Conservation (phyloP, 2,113 vertebrate genomes). For the Labrus mixtus region DNA sequence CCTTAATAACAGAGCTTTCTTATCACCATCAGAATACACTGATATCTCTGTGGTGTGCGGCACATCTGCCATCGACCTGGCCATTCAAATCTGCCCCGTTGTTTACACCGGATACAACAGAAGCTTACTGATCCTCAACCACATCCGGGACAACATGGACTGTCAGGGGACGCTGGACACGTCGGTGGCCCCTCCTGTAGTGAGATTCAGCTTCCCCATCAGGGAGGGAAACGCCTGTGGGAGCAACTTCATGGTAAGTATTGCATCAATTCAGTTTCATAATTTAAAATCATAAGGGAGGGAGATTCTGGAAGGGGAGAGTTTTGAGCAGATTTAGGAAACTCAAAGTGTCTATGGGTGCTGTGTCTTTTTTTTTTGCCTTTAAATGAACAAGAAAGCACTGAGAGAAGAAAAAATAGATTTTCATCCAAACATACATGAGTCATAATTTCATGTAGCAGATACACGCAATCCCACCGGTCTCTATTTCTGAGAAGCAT, state of each 20-base stretch:
- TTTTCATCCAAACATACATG: slow-evolving; percentile 5
- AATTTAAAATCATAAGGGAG: neutral
- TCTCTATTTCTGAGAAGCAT: slow-evolving; percentile 13
- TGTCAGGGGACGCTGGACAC: slow-evolving; percentile 73
- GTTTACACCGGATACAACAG: slow-evolving; percentile 80
- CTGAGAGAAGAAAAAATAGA: neutral
- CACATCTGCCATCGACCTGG: slow-evolving; percentile 73
- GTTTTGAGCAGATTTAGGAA: slow-evolving; percentile 24
- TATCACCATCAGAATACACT: slow-evolving; percentile 69
- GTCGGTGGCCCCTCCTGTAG: slow-evolving; percentile 63
- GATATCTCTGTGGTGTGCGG: slow-evolving; percentile 79
- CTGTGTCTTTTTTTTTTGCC: neutral
- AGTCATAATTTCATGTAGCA: slow-evolving; percentile 22
- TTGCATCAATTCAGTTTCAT: neutral
- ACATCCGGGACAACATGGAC: slow-evolving; percentile 19
- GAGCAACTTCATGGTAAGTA: slow-evolving; percentile 76
- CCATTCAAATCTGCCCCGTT: slow-evolving; percentile 78
- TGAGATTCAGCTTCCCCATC: slow-evolving; percentile 79
- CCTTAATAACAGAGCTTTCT: neutral
- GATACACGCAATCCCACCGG: neutral
- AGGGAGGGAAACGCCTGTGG: slow-evolving; percentile 74
- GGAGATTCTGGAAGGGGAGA: neutral
- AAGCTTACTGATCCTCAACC: slow-evolving; percentile 76
- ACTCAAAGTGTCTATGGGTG: neutral
- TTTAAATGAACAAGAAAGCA: neutral